These are phyloP conservation scores for Therioaphis trifolii DNA, from an alignment of 2,888 invertebrate genomes.

Conservation along the genomic window DNA sequence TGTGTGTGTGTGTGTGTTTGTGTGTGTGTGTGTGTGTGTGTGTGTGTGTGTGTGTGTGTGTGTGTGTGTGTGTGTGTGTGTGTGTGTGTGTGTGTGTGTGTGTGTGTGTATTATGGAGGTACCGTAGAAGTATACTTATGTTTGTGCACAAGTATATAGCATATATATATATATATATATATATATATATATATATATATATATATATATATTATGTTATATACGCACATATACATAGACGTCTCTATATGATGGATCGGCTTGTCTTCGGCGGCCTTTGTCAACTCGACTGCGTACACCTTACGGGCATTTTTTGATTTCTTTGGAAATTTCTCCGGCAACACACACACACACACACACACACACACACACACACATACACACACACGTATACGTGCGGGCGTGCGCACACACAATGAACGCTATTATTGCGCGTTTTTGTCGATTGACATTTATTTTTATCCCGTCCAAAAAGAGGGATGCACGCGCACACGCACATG, in stretches of 20 bases:
- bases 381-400: background rate
- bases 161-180: too few relatives aligned
- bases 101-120: too few relatives aligned
- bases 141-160: too few relatives aligned
- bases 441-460: conserved; percentile 45
- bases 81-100: too few relatives aligned
- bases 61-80: background rate
- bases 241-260: conserved; percentile 59
- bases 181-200: too few relatives aligned
- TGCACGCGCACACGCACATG: background rate
- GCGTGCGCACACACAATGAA: conserved; percentile 23
- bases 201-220: too few relatives aligned
- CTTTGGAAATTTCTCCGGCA: conserved; percentile 40
- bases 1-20: background rate
- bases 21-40: background rate
- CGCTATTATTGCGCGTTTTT: conserved; percentile 39
- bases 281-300: conserved; percentile 39
- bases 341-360: background rate
- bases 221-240: too few relatives aligned
- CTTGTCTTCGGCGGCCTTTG: conserved; percentile 55
- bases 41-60: too few relatives aligned
- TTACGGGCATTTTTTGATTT: conserved; percentile 46
- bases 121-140: too few relatives aligned
- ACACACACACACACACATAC: too few relatives aligned
- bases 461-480: conserved; percentile 20